Evolutionary conservation across 23 tunicate species (phyloP), one percentile per base, ranked within the genome.

Genomic region (Pegea sp.): DNA sequence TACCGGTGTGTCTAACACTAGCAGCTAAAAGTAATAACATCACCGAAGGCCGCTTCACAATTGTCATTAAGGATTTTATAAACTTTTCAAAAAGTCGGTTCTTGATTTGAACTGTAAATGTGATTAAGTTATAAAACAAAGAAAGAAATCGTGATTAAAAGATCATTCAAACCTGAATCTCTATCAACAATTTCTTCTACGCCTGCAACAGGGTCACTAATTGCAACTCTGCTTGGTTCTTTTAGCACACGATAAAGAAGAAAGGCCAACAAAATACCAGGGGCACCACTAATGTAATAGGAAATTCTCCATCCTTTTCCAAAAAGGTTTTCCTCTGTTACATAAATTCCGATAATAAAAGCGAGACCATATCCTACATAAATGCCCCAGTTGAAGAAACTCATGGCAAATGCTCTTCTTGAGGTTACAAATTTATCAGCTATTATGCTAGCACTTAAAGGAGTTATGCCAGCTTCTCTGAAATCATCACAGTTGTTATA

Each of bases 381-480:
- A 18, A 84, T 84, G 22, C 95, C 95, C 95, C 95, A 84, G 52
- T 74, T 84, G 55, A 73, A 84, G 8, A 84, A 44, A 59, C 95
- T 73, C 95, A 84, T 84, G 8, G 71, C 95, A 43, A 73, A 51
- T 44, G 53, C 95, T 26, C 95, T 63, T 59, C 69, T 67, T 0
- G 61, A 52, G 4, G 59, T 20, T 0, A 53, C 63, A 74, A 84
- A 84, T 27, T 25, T 57, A 43, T 84, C 95, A 28, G 75, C 95
- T 49, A 84, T 63, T 0, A 84, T 68, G 46, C 95, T 74, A 1
- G 95, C 74, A 32, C 77, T 67, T 20, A 84, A 57, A 1, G 95
- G 95, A 5, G 95, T 38, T 33, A 68, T 68, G 4, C 76, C 95
- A 18, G 95, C 69, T 57, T 84, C 95, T 34, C 84, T 74, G 38